phyloP scores from a whole-genome alignment of 2,888 invertebrate species.

The Zygogramma bicolorata region DNA sequence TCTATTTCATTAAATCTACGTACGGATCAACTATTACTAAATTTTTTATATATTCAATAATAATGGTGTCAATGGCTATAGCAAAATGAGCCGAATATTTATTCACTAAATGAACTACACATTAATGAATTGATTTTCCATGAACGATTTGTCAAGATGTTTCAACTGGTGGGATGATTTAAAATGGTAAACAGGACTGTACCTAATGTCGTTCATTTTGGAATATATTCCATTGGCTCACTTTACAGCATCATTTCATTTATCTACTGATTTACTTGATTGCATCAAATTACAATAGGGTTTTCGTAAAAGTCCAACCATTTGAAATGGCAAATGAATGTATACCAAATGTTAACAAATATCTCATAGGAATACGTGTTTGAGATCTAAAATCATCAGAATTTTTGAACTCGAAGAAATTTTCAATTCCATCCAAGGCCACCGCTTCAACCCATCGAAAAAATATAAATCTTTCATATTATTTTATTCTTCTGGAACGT shows the following conservation, averaged over 20 bases:
- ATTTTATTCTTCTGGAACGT: too few species aligned
- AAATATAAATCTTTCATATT: not conserved
- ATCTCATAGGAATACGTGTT: conserved; percentile 51
- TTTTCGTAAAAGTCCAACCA: conserved; percentile 51
- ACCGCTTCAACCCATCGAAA: too few species aligned
- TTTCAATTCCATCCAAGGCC: not conserved
- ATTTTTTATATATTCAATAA: conserved; percentile 65
- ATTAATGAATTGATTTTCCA: not conserved
- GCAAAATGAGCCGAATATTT: conserved; percentile 17
- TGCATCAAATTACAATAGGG: conserved; percentile 66
- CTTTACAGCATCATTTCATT: conserved; percentile 18
- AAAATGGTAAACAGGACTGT: not conserved
- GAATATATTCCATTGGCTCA: conserved; percentile 5
- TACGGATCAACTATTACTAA: conserved; percentile 66
- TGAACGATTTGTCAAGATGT: not conserved
- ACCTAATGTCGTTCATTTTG: not conserved
- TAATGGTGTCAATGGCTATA: conserved; percentile 62
- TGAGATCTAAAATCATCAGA: conserved; percentile 49
- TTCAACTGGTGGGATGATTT: not conserved
- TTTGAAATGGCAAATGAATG: conserved; percentile 47
- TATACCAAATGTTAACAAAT: conserved; percentile 50
- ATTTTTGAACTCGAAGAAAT: conserved; percentile 26
- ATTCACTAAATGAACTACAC: conserved; percentile 1
- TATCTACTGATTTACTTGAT: conserved; percentile 63
- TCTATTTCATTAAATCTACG: conserved; percentile 64